Conservation (phyloP, 2,797 vertebrate genomes). For the Aulostomus chinensis region DNA sequence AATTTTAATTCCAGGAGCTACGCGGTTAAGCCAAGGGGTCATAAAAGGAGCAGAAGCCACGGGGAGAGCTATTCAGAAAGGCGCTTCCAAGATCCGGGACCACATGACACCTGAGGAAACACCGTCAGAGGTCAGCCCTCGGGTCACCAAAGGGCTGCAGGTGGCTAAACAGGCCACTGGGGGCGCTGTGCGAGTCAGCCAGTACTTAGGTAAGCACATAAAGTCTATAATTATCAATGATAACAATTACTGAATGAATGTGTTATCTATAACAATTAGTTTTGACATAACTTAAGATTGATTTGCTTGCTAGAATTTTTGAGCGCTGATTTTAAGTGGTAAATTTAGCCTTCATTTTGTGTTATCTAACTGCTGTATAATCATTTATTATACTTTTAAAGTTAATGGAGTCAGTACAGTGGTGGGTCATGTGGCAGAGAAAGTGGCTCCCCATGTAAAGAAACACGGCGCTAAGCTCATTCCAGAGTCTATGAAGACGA, state of each 20-base stretch:
- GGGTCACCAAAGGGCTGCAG: conserved; percentile 85
- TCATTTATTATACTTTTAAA: too few species aligned
- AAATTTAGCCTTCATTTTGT: too few species aligned
- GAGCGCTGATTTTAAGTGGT: too few species aligned
- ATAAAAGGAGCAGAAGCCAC: conserved; percentile 91
- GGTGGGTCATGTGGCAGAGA: conserved; percentile 87
- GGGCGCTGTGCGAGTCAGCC: conserved; percentile 91
- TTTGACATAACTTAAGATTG: too few species aligned
- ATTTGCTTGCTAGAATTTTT: too few species aligned
- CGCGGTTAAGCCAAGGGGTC: conserved; percentile 87
- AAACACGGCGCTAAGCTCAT: conserved; percentile 92
- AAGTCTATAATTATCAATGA: too few species aligned
- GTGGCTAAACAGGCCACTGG: conserved; percentile 88
- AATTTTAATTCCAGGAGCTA: conserved; percentile 81
- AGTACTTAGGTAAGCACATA: conserved; percentile 85
- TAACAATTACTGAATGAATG: too few species aligned
- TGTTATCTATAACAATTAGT: too few species aligned
- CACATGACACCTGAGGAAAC: conserved; percentile 92
- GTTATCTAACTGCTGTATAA: too few species aligned
- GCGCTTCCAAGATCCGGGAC: conserved; percentile 88
- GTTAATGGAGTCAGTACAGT: conserved; percentile 91
- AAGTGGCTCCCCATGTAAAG: conserved; percentile 91
- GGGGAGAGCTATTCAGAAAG: conserved; percentile 90
- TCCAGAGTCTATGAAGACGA: conserved; percentile 91
- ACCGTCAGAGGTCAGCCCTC: conserved; percentile 88